Evolutionary conservation across 2,113 vertebrate species (phyloP).

Genomic region (Desmodus rotundus): DNA sequence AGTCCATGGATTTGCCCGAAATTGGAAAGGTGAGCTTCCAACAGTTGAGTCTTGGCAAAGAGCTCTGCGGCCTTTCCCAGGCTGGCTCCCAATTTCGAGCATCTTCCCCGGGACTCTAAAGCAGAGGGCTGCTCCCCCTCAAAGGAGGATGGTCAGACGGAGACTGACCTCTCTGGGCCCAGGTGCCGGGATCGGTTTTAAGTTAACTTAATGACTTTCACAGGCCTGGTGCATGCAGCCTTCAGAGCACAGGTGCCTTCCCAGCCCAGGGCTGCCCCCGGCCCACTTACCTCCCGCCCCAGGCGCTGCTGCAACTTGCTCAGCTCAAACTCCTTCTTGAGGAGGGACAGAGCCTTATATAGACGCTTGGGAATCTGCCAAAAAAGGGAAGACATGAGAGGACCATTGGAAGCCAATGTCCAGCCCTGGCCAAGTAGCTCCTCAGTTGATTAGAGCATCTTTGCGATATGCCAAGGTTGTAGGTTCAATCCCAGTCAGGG

Average conservation of each 20-base stretch:
- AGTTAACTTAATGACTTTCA: neutral
- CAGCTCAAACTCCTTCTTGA: conserved; percentile 98
- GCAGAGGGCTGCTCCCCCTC: neutral
- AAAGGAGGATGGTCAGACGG: accelerated
- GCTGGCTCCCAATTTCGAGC: neutral
- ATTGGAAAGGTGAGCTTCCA: neutral
- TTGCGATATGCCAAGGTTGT: no score
- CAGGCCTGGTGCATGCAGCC: accelerated
- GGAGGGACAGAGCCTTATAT: conserved; percentile 96
- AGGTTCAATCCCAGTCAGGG: no score
- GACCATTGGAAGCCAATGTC: neutral
- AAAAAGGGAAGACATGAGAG: neutral
- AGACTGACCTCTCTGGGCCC: neutral
- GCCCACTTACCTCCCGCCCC: conserved; percentile 89
- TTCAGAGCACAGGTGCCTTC: neutral
- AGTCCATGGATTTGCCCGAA: accelerated
- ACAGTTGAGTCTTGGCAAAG: neutral
- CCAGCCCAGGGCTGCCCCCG: no score
- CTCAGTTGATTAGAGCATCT: no score
- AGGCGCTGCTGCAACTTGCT: conserved; percentile 98
- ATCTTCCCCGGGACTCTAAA: neutral
- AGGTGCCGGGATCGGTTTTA: accelerated
- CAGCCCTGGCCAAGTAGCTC: no score
- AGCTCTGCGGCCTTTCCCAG: no score
- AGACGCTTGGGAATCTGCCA: conserved; percentile 94